Percentiles rank a stretch among this genome's conserved stretches.
Evolutionary conservation across 2,113 vertebrate species (phyloP).

Genomic region (Chionis minor): DNA sequence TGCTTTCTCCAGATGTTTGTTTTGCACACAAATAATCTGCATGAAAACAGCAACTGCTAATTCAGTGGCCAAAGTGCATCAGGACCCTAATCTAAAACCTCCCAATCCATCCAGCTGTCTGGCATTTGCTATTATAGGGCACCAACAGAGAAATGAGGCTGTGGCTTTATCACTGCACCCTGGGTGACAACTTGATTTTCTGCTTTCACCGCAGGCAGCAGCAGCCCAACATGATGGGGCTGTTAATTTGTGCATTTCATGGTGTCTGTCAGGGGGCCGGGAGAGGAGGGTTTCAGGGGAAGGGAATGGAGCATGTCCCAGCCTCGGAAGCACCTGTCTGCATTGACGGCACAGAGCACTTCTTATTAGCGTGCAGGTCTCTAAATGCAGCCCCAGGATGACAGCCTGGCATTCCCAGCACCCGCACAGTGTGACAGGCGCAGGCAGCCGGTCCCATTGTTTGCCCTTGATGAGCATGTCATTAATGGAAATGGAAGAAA

Average conservation of each 20-base stretch:
- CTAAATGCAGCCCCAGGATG: constrained; percentile 84
- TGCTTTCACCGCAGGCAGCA: constrained; percentile 87
- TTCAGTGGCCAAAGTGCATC: constrained; percentile 80
- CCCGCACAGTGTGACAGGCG: constrained; percentile 86
- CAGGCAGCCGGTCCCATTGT: constrained; percentile 90
- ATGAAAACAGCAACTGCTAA: constrained; percentile 77
- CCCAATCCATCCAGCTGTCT: constrained; percentile 83
- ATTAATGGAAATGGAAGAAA: constrained; percentile 91
- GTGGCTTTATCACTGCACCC: constrained; percentile 84
- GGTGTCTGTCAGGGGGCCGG: constrained; percentile 83
- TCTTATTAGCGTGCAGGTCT: constrained; percentile 90
- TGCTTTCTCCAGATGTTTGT: constrained; percentile 74
- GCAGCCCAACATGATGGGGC: constrained; percentile 90
- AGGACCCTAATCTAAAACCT: constrained; percentile 77
- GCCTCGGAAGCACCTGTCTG: constrained; percentile 93
- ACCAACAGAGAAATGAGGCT: constrained; percentile 84
- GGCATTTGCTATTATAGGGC: constrained; percentile 91
- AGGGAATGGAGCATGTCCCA: constrained; percentile 85
- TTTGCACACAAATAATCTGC: constrained; percentile 70
- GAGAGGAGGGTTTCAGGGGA: constrained; percentile 77
- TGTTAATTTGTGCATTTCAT: constrained; percentile 92
- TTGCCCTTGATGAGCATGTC: constrained; percentile 95
- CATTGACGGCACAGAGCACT: constrained; percentile 87
- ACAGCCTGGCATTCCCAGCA: constrained; percentile 83
- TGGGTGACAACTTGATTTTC: constrained; percentile 95